phyloP scores from a whole-genome alignment of 2,888 invertebrate species.

The Timema podura region DNA sequence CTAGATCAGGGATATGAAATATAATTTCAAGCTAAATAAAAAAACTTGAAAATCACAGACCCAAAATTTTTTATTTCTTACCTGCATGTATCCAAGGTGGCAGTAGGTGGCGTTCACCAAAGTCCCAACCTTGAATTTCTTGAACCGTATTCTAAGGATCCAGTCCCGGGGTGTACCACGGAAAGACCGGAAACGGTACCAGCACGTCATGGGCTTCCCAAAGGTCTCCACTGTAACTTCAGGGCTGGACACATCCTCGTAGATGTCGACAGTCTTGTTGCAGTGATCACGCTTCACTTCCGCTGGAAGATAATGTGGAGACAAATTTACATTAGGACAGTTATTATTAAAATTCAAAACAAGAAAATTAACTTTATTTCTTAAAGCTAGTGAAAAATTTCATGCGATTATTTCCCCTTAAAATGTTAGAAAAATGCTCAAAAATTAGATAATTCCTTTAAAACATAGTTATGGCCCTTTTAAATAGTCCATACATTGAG shows the following conservation, averaged over 20 bases:
- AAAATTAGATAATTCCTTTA: too few species aligned
- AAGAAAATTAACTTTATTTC: too few species aligned
- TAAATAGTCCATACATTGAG: too few species aligned
- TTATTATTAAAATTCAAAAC: too few species aligned
- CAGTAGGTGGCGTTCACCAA: constrained; percentile 84
- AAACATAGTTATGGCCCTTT: too few species aligned
- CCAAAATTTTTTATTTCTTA: constrained; percentile 41
- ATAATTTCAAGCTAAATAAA: background rate
- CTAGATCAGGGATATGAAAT: background rate
- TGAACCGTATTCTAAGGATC: constrained; percentile 84
- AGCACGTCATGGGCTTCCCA: constrained; percentile 82
- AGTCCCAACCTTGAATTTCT: constrained; percentile 88
- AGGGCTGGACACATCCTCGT: constrained; percentile 86
- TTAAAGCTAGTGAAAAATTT: too few species aligned
- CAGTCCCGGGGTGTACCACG: constrained; percentile 85
- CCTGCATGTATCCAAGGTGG: constrained; percentile 86
- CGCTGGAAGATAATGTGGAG: constrained; percentile 40
- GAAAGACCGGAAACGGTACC: constrained; percentile 84
- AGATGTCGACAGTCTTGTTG: constrained; percentile 91
- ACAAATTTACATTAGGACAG: too few species aligned
- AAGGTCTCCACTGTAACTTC: constrained; percentile 77
- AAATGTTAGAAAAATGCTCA: too few species aligned
- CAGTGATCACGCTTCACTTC: constrained; percentile 79
- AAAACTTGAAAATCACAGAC: background rate
- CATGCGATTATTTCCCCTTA: too few species aligned